These are phyloP conservation scores for Noctua pronuba DNA, from an alignment of 2,888 invertebrate genomes.

Conservation along the genomic window DNA sequence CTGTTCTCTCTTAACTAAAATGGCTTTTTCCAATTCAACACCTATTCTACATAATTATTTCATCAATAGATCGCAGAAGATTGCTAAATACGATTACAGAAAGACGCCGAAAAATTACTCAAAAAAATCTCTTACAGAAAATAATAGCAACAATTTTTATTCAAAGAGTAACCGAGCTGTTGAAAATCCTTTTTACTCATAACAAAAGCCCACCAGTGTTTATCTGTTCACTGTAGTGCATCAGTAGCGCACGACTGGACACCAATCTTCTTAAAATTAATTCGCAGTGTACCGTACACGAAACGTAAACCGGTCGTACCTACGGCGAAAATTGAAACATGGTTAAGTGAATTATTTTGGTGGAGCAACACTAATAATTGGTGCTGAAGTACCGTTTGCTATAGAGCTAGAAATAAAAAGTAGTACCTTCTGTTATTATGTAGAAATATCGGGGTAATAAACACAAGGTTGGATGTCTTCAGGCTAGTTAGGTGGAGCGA, in stretches of 20 bases:
- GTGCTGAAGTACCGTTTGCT: no score
- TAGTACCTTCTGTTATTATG: background rate
- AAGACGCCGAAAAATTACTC: background rate
- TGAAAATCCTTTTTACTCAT: conserved; percentile 49
- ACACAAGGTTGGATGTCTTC: background rate
- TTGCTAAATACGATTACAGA: background rate
- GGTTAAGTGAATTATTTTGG: conserved; percentile 68
- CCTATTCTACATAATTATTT: background rate
- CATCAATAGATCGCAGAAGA: background rate
- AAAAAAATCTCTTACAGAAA: background rate
- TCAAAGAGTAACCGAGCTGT: conserved; percentile 32
- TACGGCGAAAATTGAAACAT: conserved; percentile 62
- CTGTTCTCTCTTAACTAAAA: background rate
- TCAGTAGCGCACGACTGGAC: conserved; percentile 69
- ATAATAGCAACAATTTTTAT: conserved; percentile 12
- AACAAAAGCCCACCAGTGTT: conserved; percentile 58
- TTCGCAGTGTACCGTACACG: conserved; percentile 58
- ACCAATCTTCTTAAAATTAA: conserved; percentile 73
- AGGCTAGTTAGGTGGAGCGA: background rate
- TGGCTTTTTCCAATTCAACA: background rate
- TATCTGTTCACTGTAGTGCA: conserved; percentile 62
- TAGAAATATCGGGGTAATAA: background rate
- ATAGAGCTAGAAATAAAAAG: background rate
- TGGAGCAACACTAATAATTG: conserved; percentile 11
- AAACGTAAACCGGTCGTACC: conserved; percentile 63